Evolutionary conservation across 2,113 vertebrate species (phyloP).

Genomic region (Cinclus cinclus): DNA sequence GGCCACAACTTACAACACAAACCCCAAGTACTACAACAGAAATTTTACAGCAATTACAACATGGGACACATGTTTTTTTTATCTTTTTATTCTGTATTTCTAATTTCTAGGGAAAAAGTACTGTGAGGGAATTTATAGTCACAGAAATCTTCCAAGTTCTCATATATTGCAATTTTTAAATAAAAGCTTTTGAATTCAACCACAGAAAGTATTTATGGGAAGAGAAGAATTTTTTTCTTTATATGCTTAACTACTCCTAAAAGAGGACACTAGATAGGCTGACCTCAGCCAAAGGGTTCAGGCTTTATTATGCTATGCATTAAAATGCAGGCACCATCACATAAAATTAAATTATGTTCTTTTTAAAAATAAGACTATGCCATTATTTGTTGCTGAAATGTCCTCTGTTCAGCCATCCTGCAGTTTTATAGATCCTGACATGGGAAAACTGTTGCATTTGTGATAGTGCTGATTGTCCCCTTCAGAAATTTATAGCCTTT

Average conservation of each 20-base stretch:
- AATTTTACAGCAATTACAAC: background rate
- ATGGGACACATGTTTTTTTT: background rate
- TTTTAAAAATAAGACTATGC: background rate
- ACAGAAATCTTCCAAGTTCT: background rate
- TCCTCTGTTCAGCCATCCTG: background rate
- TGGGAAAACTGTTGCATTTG: slow-evolving; percentile 6
- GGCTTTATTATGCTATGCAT: background rate
- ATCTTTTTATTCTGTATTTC: background rate
- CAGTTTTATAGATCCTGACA: slow-evolving; percentile 12
- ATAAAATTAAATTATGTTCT: slow-evolving; percentile 23
- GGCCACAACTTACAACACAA: background rate
- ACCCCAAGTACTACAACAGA: background rate
- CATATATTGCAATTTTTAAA: background rate
- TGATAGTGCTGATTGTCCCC: background rate
- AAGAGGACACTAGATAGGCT: background rate
- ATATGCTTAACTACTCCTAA: background rate
- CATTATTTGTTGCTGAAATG: slow-evolving; percentile 6
- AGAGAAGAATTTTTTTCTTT: slow-evolving; percentile 10
- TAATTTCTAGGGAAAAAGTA: background rate
- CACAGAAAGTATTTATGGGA: background rate
- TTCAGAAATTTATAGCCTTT: background rate
- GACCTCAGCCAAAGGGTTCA: background rate
- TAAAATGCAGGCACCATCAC: background rate
- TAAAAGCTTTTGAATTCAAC: background rate
- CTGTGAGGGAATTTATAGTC: background rate